A percentile compares a stretch with the other conserved stretches of the same genome.
Evolutionary conservation across 2,113 vertebrate genomes (phyloP).

Genomic region (Aptenodytes patagonicus): DNA sequence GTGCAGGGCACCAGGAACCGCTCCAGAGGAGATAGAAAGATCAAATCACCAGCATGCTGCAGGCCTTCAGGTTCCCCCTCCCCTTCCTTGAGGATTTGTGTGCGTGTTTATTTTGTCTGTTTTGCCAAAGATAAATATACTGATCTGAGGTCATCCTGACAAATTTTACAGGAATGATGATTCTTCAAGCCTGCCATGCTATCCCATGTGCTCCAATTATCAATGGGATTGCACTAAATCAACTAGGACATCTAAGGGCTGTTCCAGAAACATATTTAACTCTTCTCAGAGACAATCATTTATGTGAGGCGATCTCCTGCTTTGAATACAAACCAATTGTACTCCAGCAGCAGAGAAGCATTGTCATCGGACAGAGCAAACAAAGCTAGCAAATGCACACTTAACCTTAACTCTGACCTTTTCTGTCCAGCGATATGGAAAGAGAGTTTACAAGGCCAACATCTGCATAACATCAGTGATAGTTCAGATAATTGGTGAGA

Average conservation of each 20-base stretch:
- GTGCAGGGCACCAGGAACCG: not conserved
- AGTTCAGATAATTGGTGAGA: conserved; percentile 13
- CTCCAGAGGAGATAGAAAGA: not conserved
- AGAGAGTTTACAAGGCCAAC: not conserved
- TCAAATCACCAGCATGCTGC: not conserved
- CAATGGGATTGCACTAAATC: conserved; percentile 64
- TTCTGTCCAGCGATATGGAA: not conserved
- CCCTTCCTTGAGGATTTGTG: not conserved
- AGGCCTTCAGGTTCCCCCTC: not conserved
- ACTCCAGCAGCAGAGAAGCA: not conserved
- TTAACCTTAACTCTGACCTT: not conserved
- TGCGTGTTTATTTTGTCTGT: conserved; percentile 51
- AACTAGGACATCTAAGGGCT: not conserved
- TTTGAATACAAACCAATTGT: not conserved
- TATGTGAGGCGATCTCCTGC: not conserved
- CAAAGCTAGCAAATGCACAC: not conserved
- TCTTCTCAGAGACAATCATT: conserved; percentile 29
- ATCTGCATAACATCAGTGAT: not conserved
- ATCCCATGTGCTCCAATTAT: not conserved
- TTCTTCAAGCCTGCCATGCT: conserved; percentile 43
- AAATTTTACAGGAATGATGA: conserved; percentile 51
- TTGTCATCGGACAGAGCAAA: not conserved
- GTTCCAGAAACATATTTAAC: conserved; percentile 50
- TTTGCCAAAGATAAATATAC: conserved; percentile 55
- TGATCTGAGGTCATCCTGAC: conserved; percentile 66